A percentile compares a stretch with the other conserved stretches of the same genome.
These are phyloP conservation scores for Lipophrys pholis DNA, from an alignment of 2,113 vertebrate genomes.

Conservation along the genomic window DNA sequence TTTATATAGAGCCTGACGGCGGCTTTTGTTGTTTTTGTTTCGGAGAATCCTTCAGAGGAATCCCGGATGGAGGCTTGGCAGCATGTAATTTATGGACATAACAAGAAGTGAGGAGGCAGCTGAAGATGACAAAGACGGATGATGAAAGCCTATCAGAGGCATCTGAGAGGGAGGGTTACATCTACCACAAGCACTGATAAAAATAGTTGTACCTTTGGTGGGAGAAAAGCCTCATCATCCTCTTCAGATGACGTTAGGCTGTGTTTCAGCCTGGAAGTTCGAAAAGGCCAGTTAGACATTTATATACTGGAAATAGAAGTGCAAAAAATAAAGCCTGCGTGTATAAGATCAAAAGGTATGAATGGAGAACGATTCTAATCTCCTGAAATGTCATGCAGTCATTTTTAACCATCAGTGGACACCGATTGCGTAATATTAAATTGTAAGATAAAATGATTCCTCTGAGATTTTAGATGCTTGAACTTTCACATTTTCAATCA, in stretches of 20 bases:
- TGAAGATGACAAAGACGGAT: slow-evolving; percentile 58
- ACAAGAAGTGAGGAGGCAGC: slow-evolving; percentile 54
- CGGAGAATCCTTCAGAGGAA: slow-evolving; percentile 61
- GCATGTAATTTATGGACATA: slow-evolving; percentile 62
- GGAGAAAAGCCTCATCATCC: slow-evolving; percentile 81
- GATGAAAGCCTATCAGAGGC: slow-evolving; percentile 41
- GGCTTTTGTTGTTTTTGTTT: slow-evolving; percentile 3
- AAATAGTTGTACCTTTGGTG: slow-evolving; percentile 68
- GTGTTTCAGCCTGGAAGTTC: slow-evolving; percentile 78
- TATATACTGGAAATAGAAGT: neutral
- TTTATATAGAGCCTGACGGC: slow-evolving; percentile 9
- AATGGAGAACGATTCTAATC: neutral
- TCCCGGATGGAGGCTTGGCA: slow-evolving; percentile 56
- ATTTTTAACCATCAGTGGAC: neutral
- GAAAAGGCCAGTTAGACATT: slow-evolving; percentile 23
- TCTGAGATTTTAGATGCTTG: neutral
- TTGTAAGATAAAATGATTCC: neutral
- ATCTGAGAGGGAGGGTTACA: slow-evolving; percentile 39
- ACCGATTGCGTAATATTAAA: too few species aligned
- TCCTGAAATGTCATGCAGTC: neutral
- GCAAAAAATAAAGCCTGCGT: neutral
- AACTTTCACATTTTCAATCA: neutral
- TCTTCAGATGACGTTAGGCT: slow-evolving; percentile 76
- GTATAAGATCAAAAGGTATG: too few species aligned
- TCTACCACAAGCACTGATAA: slow-evolving; percentile 10